A percentile compares a stretch with the other conserved stretches of the same genome.
phyloP scores from a whole-genome alignment of 2,888 invertebrate species.

The Keiferia lycopersicella region DNA sequence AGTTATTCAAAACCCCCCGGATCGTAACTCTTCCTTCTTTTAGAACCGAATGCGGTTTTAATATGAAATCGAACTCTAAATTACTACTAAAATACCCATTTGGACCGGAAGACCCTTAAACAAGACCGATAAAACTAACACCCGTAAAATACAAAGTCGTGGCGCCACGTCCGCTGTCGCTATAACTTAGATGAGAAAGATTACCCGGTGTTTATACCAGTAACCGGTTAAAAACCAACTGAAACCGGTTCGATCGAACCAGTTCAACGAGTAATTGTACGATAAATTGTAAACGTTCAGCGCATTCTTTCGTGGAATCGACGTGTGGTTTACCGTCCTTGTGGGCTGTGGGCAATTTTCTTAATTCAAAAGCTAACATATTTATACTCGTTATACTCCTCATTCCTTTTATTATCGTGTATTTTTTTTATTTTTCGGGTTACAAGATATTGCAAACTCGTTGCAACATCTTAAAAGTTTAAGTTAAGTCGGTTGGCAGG shows the following conservation, averaged over 20 bases:
- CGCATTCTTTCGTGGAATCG: not conserved
- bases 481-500: too few species aligned
- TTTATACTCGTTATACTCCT: too few species aligned
- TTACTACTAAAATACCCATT: conserved; percentile 19
- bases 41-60: conserved; percentile 9
- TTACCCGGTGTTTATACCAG: conserved; percentile 34
- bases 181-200: conserved; percentile 38
- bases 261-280: conserved; percentile 19
- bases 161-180: conserved; percentile 35
- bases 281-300: conserved; percentile 12
- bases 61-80: conserved; percentile 13
- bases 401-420: too few species aligned
- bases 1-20: not conserved
- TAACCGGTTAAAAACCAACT: conserved; percentile 25
- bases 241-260: not conserved
- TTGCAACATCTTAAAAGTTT: too few species aligned
- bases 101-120: conserved; percentile 26
- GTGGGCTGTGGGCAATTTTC: not conserved
- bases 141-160: conserved; percentile 37
- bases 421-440: too few species aligned
- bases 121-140: conserved; percentile 36
- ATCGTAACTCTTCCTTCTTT: not conserved
- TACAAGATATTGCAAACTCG: too few species aligned
- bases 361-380: not conserved
- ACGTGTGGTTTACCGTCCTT: not conserved